Base-by-base conservation (phyloP, 2,797 vertebrate genomes). In the Sebastes hubbsi region DNA sequence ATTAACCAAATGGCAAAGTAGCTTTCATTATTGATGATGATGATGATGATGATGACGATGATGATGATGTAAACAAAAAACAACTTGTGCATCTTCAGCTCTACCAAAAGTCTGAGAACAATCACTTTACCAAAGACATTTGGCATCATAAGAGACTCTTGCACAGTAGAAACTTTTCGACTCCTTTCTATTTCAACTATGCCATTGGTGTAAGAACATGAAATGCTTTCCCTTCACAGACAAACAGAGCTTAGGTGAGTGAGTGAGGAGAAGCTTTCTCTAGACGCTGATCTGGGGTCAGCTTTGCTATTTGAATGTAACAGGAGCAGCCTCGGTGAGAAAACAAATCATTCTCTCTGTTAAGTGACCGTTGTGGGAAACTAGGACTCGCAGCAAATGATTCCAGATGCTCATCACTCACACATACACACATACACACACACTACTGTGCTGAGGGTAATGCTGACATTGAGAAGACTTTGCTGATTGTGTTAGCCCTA, bases 321-420 rank as follows among this genome's bases (percentile, higher is more conserved):
- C 76, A 65, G 80, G 90, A 94, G 92, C 90, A 93, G 90, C 90
- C 77, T 89, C 5, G 13, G 70, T 82, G 87, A 91, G 86, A 93
- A 93, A 93, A 91, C 90, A 92, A 77, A 86, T 89, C 84, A 69
- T 67, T 91, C 90, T 87, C 85, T 76, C 82, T 80, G 88, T 90
- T 93, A 90, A 84, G 89, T 88, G 87, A 93, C 85, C 88, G 11
- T 84, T 88, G 91, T 94, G 93, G 83, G 86, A 93, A 94, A 92
- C 84, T 76, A 75, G 72, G 81, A 84, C 81, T 88, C 87, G 83
- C 83, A 88, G 89, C 89, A 94, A 92, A 93, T 88, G 88, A 92
- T 93, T 94, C 92, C 93, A 93, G 92, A 94, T 90, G 91, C 89
- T 89, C 81, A 69, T 83, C 82, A 18, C 70, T 14, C 56, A 38